Base-by-base conservation (phyloP, 2,888 invertebrate species). In the Xestia c-nigrum region DNA sequence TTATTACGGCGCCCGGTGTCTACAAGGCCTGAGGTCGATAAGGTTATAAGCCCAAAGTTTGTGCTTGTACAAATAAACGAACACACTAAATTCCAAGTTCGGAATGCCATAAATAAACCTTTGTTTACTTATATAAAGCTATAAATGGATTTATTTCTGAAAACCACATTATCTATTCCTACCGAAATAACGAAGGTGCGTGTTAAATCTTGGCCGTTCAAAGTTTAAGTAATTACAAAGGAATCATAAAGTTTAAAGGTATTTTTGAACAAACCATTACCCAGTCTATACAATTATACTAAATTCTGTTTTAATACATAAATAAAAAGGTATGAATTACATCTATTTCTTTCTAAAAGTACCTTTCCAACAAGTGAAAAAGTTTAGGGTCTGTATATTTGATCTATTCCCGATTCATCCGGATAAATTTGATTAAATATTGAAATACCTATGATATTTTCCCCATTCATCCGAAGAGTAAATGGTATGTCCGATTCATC, bases 1-100 rank as follows among this genome's bases (percentile, higher is more conserved):
- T 73, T 73, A 70, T 61, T 40, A 31, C n/a, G 59, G 79, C 74
- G 64, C 74, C 79, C n/a, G 31, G 61, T 74, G 66, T 68, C 75
- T 77, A 31, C 31, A 66, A 71, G 38, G 63, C 52, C 55, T 50
- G 66, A 71, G 81, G 84, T 85, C 80, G 78, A 75, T 77, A 78
- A 67, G 80, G 85, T 80, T 68, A 31, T 31, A 31, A 85, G 65
- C 72, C 64, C 40, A 78, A 82, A 82, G 61, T 80, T 85, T 75
- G 75, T 75, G 72, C 72, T 76, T 81, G 80, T 85, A 76, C 73
- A 81, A 84, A 77, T 84, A 84, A 87, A 83, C 76, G 21, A 81
- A 81, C 78, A 74, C 72, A 78, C 82, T 87, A 82, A 85, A 84
- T 85, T 77, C 71, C 59, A 75, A 78, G 69, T 78, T 80, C 24